Evolutionary conservation across 2,797 vertebrate genomes (phyloP).

Genomic region (Chloroceryle amazona): DNA sequence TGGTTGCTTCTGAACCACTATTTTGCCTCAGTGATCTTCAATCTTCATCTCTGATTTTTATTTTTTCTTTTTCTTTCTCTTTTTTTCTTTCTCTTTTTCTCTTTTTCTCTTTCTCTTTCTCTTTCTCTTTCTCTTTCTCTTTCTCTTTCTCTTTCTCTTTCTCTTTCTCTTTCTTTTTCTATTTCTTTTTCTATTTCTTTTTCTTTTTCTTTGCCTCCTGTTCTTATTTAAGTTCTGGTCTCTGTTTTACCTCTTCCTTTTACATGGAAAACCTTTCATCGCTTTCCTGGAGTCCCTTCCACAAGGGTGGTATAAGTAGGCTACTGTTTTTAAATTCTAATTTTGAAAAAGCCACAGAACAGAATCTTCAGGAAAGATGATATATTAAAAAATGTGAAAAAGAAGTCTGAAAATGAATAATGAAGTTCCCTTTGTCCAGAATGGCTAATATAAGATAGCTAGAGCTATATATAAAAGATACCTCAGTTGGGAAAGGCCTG

Average conservation of each 20-base stretch:
- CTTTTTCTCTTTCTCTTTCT: too few species aligned
- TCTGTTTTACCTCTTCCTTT: background rate
- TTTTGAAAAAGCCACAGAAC: background rate
- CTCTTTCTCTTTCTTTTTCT: too few species aligned
- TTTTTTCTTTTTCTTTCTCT: too few species aligned
- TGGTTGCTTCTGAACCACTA: background rate
- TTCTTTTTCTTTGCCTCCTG: fast-evolving
- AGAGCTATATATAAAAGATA: background rate
- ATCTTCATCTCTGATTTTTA: background rate
- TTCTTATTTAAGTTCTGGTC: background rate
- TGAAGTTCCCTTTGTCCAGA: background rate
- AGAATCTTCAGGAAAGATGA: background rate
- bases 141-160: too few species aligned
- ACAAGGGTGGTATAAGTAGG: background rate
- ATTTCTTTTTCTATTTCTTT: too few species aligned
- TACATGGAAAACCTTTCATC: background rate
- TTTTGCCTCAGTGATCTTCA: background rate
- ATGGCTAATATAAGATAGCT: background rate
- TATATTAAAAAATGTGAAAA: background rate
- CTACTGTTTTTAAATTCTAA: background rate
- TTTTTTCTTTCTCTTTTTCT: too few species aligned
- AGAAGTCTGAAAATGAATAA: background rate
- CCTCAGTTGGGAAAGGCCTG: background rate
- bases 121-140: too few species aligned
- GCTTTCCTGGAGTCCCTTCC: background rate